Conservation (phyloP, 1,140 invertebrate species). For the Anastrepha ludens region DNA sequence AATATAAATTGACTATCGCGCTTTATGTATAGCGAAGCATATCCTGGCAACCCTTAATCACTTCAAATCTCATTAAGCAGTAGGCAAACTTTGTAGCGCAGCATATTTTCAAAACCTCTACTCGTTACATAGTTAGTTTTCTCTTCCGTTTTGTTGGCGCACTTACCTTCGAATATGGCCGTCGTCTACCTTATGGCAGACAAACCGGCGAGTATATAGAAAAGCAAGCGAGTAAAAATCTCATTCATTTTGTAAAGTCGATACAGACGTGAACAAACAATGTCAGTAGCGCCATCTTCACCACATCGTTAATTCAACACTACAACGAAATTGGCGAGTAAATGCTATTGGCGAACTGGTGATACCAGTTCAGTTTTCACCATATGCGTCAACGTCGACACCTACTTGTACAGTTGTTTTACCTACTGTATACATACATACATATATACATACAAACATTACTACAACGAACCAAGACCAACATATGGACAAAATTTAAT, state of each 20-base stretch:
- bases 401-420: neutral
- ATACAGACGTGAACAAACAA: neutral
- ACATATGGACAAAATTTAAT: neutral
- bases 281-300: neutral
- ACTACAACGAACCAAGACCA: neutral
- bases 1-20: too few species aligned
- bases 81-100: neutral
- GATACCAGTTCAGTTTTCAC: neutral
- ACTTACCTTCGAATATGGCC: neutral
- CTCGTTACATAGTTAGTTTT: constrained; percentile 9
- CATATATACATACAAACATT: neutral
- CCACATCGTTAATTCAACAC: neutral
- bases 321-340: neutral
- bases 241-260: neutral
- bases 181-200: neutral
- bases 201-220: neutral
- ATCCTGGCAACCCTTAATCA: neutral
- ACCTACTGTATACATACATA: too few species aligned
- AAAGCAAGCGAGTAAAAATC: neutral
- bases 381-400: neutral
- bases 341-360: neutral
- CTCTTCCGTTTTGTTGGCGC: constrained; percentile 20
- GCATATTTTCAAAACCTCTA: constrained; percentile 5
- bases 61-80: neutral
- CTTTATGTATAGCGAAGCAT: too few species aligned